Evolutionary conservation across 92 coral and sea anemone genomes (phyloP).

Genomic region (Palythoa grandis): DNA sequence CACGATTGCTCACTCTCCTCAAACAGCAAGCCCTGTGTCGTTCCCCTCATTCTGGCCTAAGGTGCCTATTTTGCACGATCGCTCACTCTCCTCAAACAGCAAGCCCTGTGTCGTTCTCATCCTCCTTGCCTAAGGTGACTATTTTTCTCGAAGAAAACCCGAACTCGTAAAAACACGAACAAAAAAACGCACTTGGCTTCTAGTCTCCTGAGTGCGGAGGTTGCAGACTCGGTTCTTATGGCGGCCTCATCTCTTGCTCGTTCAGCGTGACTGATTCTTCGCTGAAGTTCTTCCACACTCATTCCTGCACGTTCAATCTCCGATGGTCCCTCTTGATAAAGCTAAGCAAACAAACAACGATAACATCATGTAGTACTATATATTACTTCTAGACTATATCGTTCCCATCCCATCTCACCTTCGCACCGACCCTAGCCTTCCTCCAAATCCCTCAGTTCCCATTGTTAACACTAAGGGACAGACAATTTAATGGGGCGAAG

Average conservation of each 20-base stretch:
- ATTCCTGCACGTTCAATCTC: conserved; percentile 95
- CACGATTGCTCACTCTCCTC: too few relatives aligned
- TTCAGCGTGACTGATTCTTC: conserved; percentile 85
- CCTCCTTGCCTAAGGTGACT: background rate
- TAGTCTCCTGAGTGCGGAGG: conserved; percentile 74
- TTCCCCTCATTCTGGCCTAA: conserved; percentile 77
- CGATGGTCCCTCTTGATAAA: conserved; percentile 95
- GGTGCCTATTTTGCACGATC: too few relatives aligned
- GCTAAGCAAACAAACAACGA: conserved; percentile 44
- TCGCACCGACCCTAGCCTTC: too few relatives aligned
- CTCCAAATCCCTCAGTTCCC: too few relatives aligned
- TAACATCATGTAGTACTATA: background rate
- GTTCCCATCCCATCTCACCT: background rate
- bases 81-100: too few relatives aligned
- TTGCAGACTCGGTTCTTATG: conserved; percentile 63
- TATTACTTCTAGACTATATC: background rate
- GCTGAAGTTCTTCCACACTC: conserved; percentile 91
- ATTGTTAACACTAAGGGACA: too few relatives aligned
- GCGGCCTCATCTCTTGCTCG: conserved; percentile 92
- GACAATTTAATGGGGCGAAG: too few relatives aligned
- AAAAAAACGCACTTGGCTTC: conserved; percentile 77
- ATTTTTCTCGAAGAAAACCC: background rate
- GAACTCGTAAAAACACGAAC: background rate
- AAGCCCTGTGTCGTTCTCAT: background rate
- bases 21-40: too few relatives aligned